Conservation (phyloP, 2,888 invertebrate species). For the Drosophila macrospina region DNA sequence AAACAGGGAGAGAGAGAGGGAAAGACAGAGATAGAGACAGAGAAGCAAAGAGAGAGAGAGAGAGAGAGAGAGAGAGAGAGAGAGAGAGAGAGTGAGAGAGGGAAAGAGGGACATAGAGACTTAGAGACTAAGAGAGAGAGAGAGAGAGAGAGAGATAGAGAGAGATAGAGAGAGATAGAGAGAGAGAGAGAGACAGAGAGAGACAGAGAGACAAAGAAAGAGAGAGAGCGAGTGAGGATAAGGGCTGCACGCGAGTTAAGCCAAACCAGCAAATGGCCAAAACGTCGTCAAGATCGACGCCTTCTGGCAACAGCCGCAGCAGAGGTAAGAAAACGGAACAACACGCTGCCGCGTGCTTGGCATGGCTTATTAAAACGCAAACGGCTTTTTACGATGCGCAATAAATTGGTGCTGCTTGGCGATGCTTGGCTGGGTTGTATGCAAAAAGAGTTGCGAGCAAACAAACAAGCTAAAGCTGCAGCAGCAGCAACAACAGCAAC, state of each 20-base stretch:
- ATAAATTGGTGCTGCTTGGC: conserved; percentile 72
- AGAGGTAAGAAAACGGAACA: conserved; percentile 49
- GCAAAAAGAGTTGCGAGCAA: conserved; percentile 57
- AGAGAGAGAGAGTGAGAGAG: conserved; percentile 22
- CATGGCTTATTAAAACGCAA: conserved; percentile 82
- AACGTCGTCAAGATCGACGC: conserved; percentile 65
- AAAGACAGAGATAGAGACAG: too few relatives aligned
- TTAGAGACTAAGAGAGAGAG: conserved; percentile 38
- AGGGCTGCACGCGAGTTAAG: conserved; percentile 2
- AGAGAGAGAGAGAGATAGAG: conserved; percentile 19
- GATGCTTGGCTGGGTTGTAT: conserved; percentile 45
- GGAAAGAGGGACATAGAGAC: too few relatives aligned
- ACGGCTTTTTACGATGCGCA: conserved; percentile 78
- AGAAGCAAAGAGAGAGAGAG: conserved; percentile 16
- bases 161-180: conserved; percentile 22
- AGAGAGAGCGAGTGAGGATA: conserved; percentile 26
- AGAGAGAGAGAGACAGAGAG: conserved; percentile 3
- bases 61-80: conserved; percentile 10
- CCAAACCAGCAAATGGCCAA: conserved; percentile 46
- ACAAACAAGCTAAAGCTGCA: conserved; percentile 46
- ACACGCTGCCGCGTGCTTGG: conserved; percentile 68
- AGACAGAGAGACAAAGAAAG: conserved; percentile 17
- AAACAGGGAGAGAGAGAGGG: conserved; percentile 30
- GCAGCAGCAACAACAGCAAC: conserved; percentile 15
- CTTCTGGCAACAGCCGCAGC: conserved; percentile 59